Evolutionary conservation across 2,888 invertebrate species (phyloP).

Genomic region (Clepsis dumicolana): DNA sequence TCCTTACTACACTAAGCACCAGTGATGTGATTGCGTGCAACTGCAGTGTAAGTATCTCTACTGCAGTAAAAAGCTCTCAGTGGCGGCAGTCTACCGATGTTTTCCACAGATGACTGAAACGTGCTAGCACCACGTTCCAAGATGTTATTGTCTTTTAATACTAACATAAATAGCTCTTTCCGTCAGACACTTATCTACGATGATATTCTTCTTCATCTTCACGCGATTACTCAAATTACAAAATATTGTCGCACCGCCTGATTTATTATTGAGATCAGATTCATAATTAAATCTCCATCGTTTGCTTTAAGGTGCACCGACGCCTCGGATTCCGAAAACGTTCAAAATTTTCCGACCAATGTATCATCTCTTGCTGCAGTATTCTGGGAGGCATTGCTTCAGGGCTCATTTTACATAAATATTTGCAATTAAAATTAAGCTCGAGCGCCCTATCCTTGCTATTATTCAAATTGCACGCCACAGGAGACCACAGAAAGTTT

Average conservation of each 20-base stretch:
- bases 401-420: conserved; percentile 82
- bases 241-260: conserved; percentile 16
- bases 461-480: conserved; percentile 85
- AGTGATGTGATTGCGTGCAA: too few relatives aligned
- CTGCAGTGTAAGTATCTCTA: too few relatives aligned
- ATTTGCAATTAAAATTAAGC: conserved; percentile 86
- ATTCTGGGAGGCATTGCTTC: conserved; percentile 64
- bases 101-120: conserved; percentile 49
- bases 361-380: conserved; percentile 79
- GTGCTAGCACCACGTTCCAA: conserved; percentile 36
- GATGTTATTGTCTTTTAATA: conserved; percentile 12
- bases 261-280: conserved; percentile 34
- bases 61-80: conserved; percentile 49
- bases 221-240: conserved; percentile 17
- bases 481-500: conserved; percentile 85
- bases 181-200: too few relatives aligned
- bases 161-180: conserved; percentile 24
- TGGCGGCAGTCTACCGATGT: conserved; percentile 51
- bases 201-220: too few relatives aligned
- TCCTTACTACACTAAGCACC: too few relatives aligned
- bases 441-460: conserved; percentile 79
- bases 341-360: conserved; percentile 61
- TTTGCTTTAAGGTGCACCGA: conserved; percentile 45
- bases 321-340: conserved; percentile 45
- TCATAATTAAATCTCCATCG: conserved; percentile 34